phyloP scores from a whole-genome alignment of 2,888 invertebrate species.

The Phrixothrix hirtus region DNA sequence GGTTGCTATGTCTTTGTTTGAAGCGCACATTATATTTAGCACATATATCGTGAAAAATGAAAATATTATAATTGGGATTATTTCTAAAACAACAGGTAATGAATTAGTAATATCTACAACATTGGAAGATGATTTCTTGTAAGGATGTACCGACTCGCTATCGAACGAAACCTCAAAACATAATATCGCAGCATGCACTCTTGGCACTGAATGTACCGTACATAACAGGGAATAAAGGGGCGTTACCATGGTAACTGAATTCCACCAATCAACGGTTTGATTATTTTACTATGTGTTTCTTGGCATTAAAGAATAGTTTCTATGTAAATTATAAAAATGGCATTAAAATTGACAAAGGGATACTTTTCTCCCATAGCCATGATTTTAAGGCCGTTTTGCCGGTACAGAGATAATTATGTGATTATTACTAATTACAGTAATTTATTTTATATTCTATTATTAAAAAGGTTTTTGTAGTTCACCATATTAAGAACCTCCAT shows the following conservation, averaged over 20 bases:
- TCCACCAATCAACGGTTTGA: conserved; percentile 56
- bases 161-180: neutral
- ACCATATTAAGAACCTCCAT: too few species aligned
- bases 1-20: too few species aligned
- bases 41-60: too few species aligned
- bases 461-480: too few species aligned
- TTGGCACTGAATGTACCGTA: conserved; percentile 37
- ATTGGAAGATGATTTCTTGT: neutral
- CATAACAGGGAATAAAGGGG: conserved; percentile 50
- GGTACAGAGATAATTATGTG: neutral
- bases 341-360: neutral
- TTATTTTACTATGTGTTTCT: conserved; percentile 45
- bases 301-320: neutral
- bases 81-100: too few species aligned
- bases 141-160: neutral
- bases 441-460: too few species aligned
- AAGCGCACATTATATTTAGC: too few species aligned
- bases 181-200: neutral
- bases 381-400: neutral
- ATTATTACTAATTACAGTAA: neutral
- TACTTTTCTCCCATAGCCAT: neutral
- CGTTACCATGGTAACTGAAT: conserved; percentile 55
- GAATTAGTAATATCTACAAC: neutral
- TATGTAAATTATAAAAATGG: neutral
- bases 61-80: too few species aligned